Base-by-base conservation (phyloP, 2,797 vertebrate species). In the Sphenopsis melanotis region DNA sequence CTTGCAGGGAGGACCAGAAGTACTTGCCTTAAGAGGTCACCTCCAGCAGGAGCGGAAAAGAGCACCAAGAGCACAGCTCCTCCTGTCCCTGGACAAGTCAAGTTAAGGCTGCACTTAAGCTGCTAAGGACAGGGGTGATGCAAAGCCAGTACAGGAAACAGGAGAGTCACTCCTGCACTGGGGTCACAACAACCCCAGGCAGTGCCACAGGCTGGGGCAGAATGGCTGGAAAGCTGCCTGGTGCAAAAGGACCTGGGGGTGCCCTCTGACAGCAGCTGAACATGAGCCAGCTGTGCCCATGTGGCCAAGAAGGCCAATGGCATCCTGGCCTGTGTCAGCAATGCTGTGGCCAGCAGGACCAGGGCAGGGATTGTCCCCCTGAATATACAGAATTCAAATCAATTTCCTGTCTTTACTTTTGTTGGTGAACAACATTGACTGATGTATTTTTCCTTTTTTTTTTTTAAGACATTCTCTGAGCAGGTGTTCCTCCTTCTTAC, bases 331-430 rank as follows among this genome's bases (percentile, higher is more conserved):
- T 27, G 32, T 2, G 2, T 2, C 77, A 55, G 36, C 9, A 55
- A 13, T 5, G 6, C 41, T 18, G 71, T 23, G 26, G 21, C 29
- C 65, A 78, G 21, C 41, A 87, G 83, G n/a, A 39, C 1, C 13
- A 60, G 22, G 29, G 10, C 7, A 12, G 1, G 0, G 29, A 23
- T 34, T 0, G 0, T 27, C 9, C 39, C 29, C 22, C 6, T 24
- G 15, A 12, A 44, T 18, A 36, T 39, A 42, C n/a, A 82, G 55
- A 82, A 70, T 49, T 69, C 50, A 87, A 63, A 50, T 14, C 44
- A 6, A 55, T 64, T 61, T 59, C 29, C 22, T 24, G 5, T 75
- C 36, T 53, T 92, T 53, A 34, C 14, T 87, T 79, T 59, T 85
- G 37, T 30, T 60, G 39, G 72, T 30, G 37, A 75, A 49, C 36